Conservation (phyloP, 2,888 invertebrate genomes). For the Drosophila monieri region DNA sequence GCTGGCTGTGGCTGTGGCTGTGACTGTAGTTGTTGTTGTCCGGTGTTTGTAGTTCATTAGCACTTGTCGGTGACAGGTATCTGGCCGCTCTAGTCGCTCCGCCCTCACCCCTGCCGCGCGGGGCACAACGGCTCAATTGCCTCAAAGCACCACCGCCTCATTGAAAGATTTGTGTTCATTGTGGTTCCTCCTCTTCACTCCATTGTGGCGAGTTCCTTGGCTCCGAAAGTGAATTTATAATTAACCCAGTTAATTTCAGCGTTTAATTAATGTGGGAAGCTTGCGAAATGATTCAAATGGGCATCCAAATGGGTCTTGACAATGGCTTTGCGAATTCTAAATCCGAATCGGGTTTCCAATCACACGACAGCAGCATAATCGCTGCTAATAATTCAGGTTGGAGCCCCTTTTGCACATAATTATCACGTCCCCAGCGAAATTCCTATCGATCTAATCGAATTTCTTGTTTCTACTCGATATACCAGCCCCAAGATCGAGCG, state of each 20-base stretch:
- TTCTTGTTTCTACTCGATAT: too few species aligned
- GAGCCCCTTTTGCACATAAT: background rate
- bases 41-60: slow-evolving; percentile 66
- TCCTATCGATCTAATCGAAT: background rate
- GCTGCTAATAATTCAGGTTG: too few species aligned
- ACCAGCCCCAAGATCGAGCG: background rate
- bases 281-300: slow-evolving; percentile 12
- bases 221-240: slow-evolving; percentile 72
- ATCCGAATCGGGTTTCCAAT: background rate
- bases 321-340: background rate
- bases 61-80: slow-evolving; percentile 66
- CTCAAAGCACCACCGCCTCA: slow-evolving; percentile 56
- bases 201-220: slow-evolving; percentile 18
- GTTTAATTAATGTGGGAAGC: slow-evolving; percentile 67
- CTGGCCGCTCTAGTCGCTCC: background rate
- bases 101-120: background rate
- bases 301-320: slow-evolving; percentile 4
- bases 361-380: background rate
- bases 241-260: slow-evolving; percentile 46
- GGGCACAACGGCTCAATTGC: slow-evolving; percentile 50
- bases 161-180: slow-evolving; percentile 57
- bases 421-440: background rate
- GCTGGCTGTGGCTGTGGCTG: slow-evolving; percentile 18
- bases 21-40: slow-evolving; percentile 7
- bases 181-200: slow-evolving; percentile 24